Evolutionary conservation across 1,140 invertebrate species (phyloP).

Genomic region (Diplogasteroides magnus): DNA sequence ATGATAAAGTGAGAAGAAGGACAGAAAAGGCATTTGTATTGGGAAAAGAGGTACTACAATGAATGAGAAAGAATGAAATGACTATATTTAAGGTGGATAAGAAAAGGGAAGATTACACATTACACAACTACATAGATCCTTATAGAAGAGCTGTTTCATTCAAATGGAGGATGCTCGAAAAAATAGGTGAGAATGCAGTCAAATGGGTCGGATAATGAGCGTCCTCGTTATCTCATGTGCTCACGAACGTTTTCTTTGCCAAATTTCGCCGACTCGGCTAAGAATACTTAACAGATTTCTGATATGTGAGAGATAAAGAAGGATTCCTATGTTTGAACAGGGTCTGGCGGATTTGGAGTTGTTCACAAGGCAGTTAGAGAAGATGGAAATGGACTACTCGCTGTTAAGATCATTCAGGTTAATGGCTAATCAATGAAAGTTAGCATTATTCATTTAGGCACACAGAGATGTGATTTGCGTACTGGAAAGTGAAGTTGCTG

Average conservation of each 20-base stretch:
- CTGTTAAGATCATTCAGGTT: not conserved
- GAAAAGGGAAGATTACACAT: not conserved
- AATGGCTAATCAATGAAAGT: not conserved
- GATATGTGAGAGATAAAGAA: no score
- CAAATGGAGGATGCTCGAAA: not conserved
- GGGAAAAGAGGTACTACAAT: not conserved
- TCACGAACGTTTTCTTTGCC: no score
- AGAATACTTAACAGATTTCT: no score
- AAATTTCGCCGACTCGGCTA: no score
- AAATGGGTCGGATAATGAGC: no score
- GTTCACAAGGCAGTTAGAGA: not conserved
- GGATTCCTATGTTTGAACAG: no score
- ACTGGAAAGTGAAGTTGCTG: not conserved
- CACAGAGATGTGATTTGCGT: not conserved
- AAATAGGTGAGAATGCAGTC: not conserved
- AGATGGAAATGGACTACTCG: not conserved
- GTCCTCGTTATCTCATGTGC: no score
- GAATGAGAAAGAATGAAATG: no score
- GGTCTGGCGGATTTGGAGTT: not conserved
- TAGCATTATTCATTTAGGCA: not conserved
- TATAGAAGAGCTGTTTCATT: not conserved
- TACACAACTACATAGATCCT: not conserved
- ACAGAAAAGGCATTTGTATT: not conserved
- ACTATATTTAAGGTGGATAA: no score
- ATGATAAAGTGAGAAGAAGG: not conserved